These are phyloP conservation scores for Blastomussa wellsi DNA, from an alignment of 92 coral and sea anemone species.

Conservation along the genomic window DNA sequence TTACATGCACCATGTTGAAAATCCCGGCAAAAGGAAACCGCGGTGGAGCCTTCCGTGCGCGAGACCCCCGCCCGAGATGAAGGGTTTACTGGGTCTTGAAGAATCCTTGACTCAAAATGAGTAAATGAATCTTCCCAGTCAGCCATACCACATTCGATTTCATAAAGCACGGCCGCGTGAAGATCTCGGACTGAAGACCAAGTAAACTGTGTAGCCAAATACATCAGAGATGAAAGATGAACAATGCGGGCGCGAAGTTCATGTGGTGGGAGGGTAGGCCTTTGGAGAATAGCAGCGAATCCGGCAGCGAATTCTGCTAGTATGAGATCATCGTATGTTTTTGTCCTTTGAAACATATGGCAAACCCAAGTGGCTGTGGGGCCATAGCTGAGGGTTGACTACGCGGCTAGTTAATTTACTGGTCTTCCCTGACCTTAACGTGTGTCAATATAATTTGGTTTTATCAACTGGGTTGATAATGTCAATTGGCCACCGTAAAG, in stretches of 20 bases:
- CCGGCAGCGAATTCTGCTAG: constrained; percentile 25
- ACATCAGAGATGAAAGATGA: constrained; percentile 18
- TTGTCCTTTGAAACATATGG: too few species aligned
- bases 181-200: too few species aligned
- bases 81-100: neutral
- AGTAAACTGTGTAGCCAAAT: constrained; percentile 26
- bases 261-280: neutral
- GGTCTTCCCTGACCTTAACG: too few species aligned
- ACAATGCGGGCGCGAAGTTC: constrained; percentile 16
- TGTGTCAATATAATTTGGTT: too few species aligned
- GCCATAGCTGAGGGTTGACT: too few species aligned
- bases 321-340: too few species aligned
- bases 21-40: constrained; percentile 8
- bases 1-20: constrained; percentile 9
- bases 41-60: too few species aligned
- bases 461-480: too few species aligned
- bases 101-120: neutral
- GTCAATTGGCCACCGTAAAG: too few species aligned
- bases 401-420: too few species aligned
- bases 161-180: constrained; percentile 27
- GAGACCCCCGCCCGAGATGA: neutral
- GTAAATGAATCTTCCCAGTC: constrained; percentile 29
- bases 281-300: neutral
- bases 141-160: constrained; percentile 22
- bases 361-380: too few species aligned